Evolutionary conservation across 2,113 vertebrate genomes (phyloP).

Genomic region (Cyphomyrus plagiostoma): DNA sequence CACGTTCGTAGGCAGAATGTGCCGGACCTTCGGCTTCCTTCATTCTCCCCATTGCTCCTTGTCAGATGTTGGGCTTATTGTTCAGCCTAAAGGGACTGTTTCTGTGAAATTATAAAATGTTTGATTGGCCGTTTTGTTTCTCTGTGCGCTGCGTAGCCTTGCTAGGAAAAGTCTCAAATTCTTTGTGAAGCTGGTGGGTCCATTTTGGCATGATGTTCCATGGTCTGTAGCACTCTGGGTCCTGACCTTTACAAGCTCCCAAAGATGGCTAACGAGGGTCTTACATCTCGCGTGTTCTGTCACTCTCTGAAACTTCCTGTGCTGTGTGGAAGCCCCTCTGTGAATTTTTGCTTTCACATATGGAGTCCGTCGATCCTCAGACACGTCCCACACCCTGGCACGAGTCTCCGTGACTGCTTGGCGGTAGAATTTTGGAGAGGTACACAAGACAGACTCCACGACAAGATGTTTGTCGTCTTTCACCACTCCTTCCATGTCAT

Average conservation of each 20-base stretch:
- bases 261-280: not conserved
- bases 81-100: slow-evolving; percentile 31
- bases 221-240: slow-evolving; percentile 22
- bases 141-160: not conserved
- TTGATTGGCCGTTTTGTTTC: slow-evolving; percentile 36
- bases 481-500: not conserved
- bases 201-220: slow-evolving; percentile 18
- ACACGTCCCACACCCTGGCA: not conserved
- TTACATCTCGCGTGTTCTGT: not conserved
- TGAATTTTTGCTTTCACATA: not conserved
- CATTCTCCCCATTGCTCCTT: not conserved
- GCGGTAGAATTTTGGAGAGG: not conserved
- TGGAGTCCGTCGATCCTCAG: not conserved
- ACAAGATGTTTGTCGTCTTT: not conserved
- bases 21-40: not conserved
- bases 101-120: slow-evolving; percentile 14
- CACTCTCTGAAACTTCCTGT: not conserved
- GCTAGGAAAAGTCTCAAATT: slow-evolving; percentile 23
- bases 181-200: slow-evolving; percentile 26
- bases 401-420: not conserved
- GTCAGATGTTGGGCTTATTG: slow-evolving; percentile 21
- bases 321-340: not conserved
- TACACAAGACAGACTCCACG: not conserved
- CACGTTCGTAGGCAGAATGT: slow-evolving; percentile 11
- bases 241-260: slow-evolving; percentile 27